Evolutionary conservation across 2,888 invertebrate genomes (phyloP), one percentile per base, ranked within the genome.

Genomic region (Dasysyrphus albostriatus): DNA sequence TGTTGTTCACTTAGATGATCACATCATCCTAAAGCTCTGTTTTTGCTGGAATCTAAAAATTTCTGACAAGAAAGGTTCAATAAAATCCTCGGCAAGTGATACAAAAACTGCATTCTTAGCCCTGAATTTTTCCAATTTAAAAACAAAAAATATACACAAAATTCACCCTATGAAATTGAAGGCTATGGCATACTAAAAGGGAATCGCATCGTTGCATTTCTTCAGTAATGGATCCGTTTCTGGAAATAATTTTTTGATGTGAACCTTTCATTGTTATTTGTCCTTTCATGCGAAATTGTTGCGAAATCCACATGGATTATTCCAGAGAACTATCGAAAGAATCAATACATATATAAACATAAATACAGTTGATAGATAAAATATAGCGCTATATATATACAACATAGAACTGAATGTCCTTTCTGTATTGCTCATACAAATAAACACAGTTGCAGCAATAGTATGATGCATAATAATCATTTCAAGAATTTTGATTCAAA

Each of bases 221-320:
- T 32, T 47, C 16, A 47, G 47, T 16, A 47, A 65, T 47, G 47
- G 65, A 65, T 65, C 65, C 47, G 10, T 65, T 65, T 65, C 65
- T 47, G 6, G 29, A n/a, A 47, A 65, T 44, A 63, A 44, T 29
- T 63, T 56, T 56, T 44, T 76, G 65, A 67, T 42, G 65, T 67
- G 19, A 67, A 67, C 75, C 32, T 56, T 34, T 67, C 63, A 42
- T 76, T 47, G 65, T 67, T 65, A 47, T 47, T 58, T 76, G 47
- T 67, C 37, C 47, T 29, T 49, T 67, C 76, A 67, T 58, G 76
- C 76, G 58, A 58, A 47, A 58, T 76, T 76, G 65, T 76, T 67
- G 37, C 44, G 44, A 44, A 39, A 58, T 76, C 12, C 67, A 76
- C 58, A 67, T 76, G 76, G 34, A 47, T 47, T 59, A 49, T 47